A percentile compares a stretch with the other conserved stretches of the same genome.
Evolutionary conservation across 2,113 vertebrate species (phyloP).

Genomic region (Hippocampus barbouri): DNA sequence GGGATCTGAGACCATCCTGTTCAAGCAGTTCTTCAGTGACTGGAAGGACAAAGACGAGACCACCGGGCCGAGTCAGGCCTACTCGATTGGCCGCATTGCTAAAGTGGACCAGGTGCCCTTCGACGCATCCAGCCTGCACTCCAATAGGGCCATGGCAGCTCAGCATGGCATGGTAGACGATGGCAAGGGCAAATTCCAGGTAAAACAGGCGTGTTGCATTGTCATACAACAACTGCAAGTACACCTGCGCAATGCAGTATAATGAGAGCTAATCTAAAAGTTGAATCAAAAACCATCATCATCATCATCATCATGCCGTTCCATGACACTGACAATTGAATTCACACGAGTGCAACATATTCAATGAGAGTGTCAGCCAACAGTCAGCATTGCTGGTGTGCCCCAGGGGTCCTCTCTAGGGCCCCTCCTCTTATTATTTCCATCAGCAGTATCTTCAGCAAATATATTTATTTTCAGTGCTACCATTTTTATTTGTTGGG

Average conservation of each 20-base stretch:
- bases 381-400: neutral
- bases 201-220: slow-evolving; percentile 18
- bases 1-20: slow-evolving; percentile 71
- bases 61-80: slow-evolving; percentile 68
- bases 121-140: slow-evolving; percentile 70
- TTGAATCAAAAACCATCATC: no score
- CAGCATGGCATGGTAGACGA: slow-evolving; percentile 80
- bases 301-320: no score
- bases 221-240: no score
- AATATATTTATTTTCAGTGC: neutral
- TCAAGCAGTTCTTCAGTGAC: slow-evolving; percentile 77
- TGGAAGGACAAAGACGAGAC: slow-evolving; percentile 75
- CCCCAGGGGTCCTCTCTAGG: neutral
- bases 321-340: no score
- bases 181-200: slow-evolving; percentile 74
- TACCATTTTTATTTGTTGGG: neutral
- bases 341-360: no score
- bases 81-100: slow-evolving; percentile 66
- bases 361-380: no score
- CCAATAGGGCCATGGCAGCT: slow-evolving; percentile 73
- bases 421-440: neutral
- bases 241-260: neutral
- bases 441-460: neutral
- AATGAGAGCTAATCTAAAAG: neutral
- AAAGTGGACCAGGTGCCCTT: slow-evolving; percentile 71